Evolutionary conservation across 2,888 invertebrate species (phyloP).

Genomic region (Rhaphigaster nebulosa): DNA sequence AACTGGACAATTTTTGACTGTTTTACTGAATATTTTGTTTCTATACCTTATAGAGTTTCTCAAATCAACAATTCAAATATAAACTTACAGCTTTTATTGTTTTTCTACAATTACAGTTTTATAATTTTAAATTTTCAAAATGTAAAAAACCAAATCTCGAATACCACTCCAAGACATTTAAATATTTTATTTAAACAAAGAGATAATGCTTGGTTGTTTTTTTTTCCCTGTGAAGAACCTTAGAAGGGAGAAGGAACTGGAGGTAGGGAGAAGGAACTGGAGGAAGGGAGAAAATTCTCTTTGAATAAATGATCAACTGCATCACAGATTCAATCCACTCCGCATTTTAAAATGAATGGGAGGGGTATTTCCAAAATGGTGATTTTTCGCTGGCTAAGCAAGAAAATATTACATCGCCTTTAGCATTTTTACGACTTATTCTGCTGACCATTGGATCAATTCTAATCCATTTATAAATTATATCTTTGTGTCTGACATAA

Average conservation of each 20-base stretch:
- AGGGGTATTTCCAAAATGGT: neutral
- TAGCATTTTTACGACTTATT: neutral
- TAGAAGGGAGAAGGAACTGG: neutral
- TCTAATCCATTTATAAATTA: neutral
- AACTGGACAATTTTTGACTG: too few relatives aligned
- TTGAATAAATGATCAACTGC: conserved; percentile 40
- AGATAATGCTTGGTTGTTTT: neutral
- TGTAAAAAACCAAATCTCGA: too few relatives aligned
- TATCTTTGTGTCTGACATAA: neutral
- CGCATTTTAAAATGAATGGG: conserved; percentile 36
- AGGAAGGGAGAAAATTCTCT: conserved; percentile 3
- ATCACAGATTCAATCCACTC: conserved; percentile 42
- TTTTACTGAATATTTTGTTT: too few relatives aligned
- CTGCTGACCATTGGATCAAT: neutral
- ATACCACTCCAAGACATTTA: too few relatives aligned
- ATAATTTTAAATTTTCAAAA: too few relatives aligned
- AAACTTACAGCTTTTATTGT: too few relatives aligned
- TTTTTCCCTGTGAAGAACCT: neutral
- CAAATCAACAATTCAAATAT: too few relatives aligned
- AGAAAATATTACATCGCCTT: neutral
- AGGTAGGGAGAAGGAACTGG: neutral
- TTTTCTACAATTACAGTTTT: too few relatives aligned
- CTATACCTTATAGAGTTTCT: too few relatives aligned
- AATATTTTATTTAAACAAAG: neutral
- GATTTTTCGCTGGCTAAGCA: neutral